Conservation (phyloP, 2,113 vertebrate species). For the Hyperopisus bebe region DNA sequence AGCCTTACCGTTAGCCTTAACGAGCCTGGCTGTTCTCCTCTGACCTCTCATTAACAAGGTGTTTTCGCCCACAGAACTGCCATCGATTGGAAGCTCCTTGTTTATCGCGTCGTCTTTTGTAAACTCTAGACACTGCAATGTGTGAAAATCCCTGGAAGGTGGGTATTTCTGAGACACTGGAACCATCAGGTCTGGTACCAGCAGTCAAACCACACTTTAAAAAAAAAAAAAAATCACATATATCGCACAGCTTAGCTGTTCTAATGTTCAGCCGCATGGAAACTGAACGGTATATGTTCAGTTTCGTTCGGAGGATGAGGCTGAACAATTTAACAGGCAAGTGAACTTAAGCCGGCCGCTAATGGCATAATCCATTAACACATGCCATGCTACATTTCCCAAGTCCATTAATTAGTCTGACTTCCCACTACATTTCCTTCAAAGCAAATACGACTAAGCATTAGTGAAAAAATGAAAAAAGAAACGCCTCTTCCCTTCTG, state of each 20-base stretch:
- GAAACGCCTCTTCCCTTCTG: neutral
- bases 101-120: neutral
- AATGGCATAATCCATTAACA: neutral
- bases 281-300: neutral
- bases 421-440: neutral
- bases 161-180: neutral
- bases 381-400: neutral
- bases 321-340: neutral
- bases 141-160: neutral
- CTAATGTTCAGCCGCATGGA: neutral
- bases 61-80: neutral
- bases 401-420: neutral
- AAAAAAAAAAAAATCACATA: neutral
- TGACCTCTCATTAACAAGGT: neutral
- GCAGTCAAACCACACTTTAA: neutral
- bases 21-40: neutral
- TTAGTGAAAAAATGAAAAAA: neutral
- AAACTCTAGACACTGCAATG: neutral
- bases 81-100: neutral
- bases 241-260: neutral
- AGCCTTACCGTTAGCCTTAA: neutral
- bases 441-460: neutral
- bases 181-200: neutral
- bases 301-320: neutral
- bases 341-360: neutral